Conservation (phyloP, 1,140 invertebrate genomes). For the Coelopa frigida region DNA sequence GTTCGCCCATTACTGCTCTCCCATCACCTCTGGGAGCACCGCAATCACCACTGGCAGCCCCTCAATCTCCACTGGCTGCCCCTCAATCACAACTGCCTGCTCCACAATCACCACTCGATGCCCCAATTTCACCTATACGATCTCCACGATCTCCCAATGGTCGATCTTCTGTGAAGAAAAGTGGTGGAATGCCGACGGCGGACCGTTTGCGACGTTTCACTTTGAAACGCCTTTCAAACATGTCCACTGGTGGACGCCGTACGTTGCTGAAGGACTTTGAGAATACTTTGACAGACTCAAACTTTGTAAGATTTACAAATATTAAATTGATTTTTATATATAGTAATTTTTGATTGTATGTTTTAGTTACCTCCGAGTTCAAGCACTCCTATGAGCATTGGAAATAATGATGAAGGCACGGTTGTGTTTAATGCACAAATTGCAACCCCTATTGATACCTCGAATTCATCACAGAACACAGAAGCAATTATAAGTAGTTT, state of each 20-base stretch:
- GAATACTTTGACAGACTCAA: background rate
- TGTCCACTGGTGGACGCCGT: background rate
- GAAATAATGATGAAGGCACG: too few species aligned
- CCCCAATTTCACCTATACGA: background rate
- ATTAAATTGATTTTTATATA: too few species aligned
- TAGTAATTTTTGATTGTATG: too few species aligned
- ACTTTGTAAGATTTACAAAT: constrained; percentile 15
- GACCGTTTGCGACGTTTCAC: constrained; percentile 4
- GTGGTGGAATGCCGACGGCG: constrained; percentile 2
- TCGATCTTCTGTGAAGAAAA: background rate
- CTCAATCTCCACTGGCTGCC: background rate
- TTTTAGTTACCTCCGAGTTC: too few species aligned
- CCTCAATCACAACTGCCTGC: too few species aligned
- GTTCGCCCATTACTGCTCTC: background rate
- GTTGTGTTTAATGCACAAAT: too few species aligned
- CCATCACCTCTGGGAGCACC: background rate
- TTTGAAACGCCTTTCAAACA: constrained; percentile 4
- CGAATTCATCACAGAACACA: background rate
- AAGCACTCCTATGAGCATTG: too few species aligned
- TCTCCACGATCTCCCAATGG: background rate
- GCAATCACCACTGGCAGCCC: background rate
- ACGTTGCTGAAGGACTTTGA: constrained; percentile 12
- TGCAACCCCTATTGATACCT: background rate
- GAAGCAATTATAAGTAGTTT: background rate
- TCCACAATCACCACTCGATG: background rate